Conservation (phyloP, 2,113 vertebrate species). For the Jaculus jaculus region DNA sequence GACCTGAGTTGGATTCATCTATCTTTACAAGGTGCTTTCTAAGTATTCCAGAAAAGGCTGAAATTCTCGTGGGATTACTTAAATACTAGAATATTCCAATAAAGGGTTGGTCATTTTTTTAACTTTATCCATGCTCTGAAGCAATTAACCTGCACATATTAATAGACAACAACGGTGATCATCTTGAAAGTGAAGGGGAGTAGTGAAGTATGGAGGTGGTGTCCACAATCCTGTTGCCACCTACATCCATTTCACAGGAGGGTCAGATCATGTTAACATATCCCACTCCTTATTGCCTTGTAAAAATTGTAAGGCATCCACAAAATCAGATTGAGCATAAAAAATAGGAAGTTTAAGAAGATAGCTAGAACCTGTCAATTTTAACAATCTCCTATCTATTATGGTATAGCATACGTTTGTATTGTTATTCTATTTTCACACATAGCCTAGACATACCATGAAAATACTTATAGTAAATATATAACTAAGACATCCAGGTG, state of each 20-base stretch:
- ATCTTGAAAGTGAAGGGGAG: not conserved
- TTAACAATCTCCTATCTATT: not conserved
- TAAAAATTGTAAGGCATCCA: not conserved
- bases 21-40: too few species aligned
- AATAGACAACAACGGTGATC: constrained; percentile 35
- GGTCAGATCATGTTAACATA: not conserved
- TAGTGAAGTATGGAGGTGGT: not conserved
- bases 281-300: not conserved
- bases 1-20: too few species aligned
- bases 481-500: not conserved
- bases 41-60: not conserved
- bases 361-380: not conserved
- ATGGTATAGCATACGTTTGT: not conserved
- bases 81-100: too few species aligned
- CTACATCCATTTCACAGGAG: not conserved
- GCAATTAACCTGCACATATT: constrained; percentile 13
- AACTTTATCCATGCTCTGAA: constrained; percentile 18
- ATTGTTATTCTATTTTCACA: constrained; percentile 41
- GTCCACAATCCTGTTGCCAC: not conserved
- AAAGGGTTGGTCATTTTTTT: constrained; percentile 27
- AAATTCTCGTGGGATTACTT: not conserved
- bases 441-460: constrained; percentile 12
- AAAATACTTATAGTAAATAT: constrained; percentile 27
- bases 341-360: constrained; percentile 20
- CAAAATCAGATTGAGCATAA: constrained; percentile 37